phyloP scores from a whole-genome alignment of 2,113 vertebrate species.

The Hucho hucho region DNA sequence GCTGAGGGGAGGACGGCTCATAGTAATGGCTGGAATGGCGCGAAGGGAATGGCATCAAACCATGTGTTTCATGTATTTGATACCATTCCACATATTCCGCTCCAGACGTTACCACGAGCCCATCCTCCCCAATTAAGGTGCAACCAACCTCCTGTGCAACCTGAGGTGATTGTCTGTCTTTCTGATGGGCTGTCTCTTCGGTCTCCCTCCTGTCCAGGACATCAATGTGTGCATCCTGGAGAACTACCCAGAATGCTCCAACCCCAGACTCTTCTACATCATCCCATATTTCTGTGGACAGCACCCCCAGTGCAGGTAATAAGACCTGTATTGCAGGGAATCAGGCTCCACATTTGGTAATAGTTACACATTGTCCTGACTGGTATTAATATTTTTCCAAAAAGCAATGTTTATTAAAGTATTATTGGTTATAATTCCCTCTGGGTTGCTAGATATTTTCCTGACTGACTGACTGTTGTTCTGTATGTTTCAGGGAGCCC shows the following conservation, averaged over 20 bases:
- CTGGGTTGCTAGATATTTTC: neutral
- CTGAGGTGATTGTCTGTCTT: neutral
- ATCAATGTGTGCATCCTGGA: constrained; percentile 97
- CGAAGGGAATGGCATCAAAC: too few species aligned
- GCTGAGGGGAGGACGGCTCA: too few species aligned
- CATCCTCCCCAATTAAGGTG: too few species aligned
- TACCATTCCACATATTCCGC: too few species aligned
- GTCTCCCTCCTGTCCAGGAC: constrained; percentile 77
- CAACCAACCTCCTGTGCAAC: too few species aligned
- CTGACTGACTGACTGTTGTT: neutral
- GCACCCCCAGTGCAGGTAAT: constrained; percentile 95
- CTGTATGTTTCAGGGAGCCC: constrained; percentile 82
- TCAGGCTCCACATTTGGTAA: neutral
- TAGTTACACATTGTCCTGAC: too few species aligned
- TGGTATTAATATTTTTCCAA: too few species aligned
- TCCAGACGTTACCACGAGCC: too few species aligned
- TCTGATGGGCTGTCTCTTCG: constrained; percentile 8
- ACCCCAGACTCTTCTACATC: constrained; percentile 95
- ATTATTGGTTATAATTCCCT: too few species aligned
- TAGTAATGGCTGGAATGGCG: too few species aligned
- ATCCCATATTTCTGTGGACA: constrained; percentile 99
- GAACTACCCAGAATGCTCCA: constrained; percentile 96
- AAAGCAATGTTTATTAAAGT: too few species aligned
- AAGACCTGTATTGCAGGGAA: neutral
- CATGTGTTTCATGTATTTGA: too few species aligned